A percentile compares a stretch with the other conserved stretches of the same genome.
phyloP scores from a whole-genome alignment of 2,113 vertebrate genomes.

The Callorhinus ursinus region DNA sequence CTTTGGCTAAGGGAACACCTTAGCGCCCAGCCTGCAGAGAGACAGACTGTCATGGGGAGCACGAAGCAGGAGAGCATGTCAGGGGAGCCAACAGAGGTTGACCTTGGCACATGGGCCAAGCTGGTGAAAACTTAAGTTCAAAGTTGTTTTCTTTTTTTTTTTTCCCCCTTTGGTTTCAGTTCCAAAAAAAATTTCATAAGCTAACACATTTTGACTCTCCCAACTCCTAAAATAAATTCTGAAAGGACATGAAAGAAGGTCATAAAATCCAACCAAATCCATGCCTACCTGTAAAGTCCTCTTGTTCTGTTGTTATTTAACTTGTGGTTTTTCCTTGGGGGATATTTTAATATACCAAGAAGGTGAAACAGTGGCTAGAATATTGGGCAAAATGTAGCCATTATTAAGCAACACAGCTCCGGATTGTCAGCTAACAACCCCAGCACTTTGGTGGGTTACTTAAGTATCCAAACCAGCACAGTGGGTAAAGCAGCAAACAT shows the following conservation, averaged over 20 bases:
- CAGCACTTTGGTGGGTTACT: background rate
- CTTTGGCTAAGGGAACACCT: background rate
- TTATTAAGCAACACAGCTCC: background rate
- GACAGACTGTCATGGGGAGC: background rate
- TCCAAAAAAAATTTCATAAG: constrained; percentile 45
- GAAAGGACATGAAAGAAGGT: constrained; percentile 49
- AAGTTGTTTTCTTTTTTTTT: background rate
- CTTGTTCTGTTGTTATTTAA: constrained; percentile 60
- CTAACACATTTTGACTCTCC: constrained; percentile 47
- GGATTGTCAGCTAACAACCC: background rate
- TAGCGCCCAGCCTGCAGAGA: background rate
- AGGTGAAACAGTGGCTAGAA: background rate
- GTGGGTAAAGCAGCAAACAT: background rate
- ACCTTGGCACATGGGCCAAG: background rate
- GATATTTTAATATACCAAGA: constrained; percentile 47
- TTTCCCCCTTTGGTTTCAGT: background rate
- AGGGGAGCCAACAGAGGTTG: background rate
- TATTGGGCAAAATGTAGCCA: background rate
- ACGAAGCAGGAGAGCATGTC: background rate
- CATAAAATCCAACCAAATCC: constrained; percentile 54
- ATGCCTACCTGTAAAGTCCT: constrained; percentile 50
- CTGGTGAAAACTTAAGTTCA: constrained; percentile 55
- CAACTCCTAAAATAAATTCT: constrained; percentile 66
- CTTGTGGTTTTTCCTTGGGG: constrained; percentile 37
- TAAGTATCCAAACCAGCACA: background rate